Base-by-base conservation (phyloP, 2,113 vertebrate genomes). In the Podarcis muralis region DNA sequence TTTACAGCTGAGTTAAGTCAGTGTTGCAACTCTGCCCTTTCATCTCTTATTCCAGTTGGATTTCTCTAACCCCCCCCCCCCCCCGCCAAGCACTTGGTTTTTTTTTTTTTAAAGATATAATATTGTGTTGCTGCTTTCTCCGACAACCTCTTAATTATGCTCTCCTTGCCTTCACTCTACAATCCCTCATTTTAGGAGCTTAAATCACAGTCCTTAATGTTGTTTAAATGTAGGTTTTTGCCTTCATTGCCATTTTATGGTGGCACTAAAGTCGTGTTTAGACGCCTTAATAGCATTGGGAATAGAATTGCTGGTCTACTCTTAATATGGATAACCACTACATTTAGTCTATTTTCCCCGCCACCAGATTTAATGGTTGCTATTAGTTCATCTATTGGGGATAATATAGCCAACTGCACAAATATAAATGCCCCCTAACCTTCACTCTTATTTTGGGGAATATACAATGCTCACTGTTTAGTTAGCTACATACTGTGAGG, bases 211-310 rank as follows among this genome's bases (percentile, higher is more conserved):
- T 86, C 91, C 81, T 88, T 88, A 91, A 88, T 71, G 84, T 2
- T 92, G 53, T 86, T 91, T 86, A 92, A 92, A 92, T 85, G 27
- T n/a, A 86, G 72, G 4, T 40, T 2, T 90, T 92, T 90, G 40
- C 59, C 69, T 88, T 83, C 85, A 94, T 91, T 88, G 88, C 85
- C 76, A n/a, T 91, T 93, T 93, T 90, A 94, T 92, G 88, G 83
- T n/a, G 48, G 76, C 35, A 89, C 91, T 95, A 92, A 86, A 88
- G 81, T 94, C 77, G 72, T 53, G 66, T 59, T 88, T 91, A 91
- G 91, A 85, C 83, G 88, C 69, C 53, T 88, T 91, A 89, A 65
- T 43, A 91, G 43, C 81, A 12, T 69, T 32, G 20, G 9, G 80
- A 74, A 75, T 91, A 84, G 40, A 15, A n/a, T 18, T 53, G 75